Evolutionary conservation across 2,113 vertebrate genomes (phyloP).

Genomic region (Gila orcuttii): DNA sequence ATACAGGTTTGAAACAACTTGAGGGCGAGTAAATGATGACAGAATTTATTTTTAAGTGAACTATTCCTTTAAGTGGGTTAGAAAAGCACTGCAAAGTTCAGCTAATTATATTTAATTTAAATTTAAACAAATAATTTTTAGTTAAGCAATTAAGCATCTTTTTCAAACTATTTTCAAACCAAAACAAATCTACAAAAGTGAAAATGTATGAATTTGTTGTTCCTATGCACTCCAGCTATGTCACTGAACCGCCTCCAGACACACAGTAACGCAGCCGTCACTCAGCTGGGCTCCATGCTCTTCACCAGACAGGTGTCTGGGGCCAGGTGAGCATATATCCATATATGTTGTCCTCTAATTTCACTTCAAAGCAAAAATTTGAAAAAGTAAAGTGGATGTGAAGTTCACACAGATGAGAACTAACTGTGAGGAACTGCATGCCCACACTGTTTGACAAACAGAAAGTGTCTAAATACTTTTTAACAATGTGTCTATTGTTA

Average conservation of each 20-base stretch:
- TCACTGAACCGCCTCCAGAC: conserved; percentile 84
- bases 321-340: conserved; percentile 81
- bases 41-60: no score
- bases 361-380: not conserved
- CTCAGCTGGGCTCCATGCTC: conserved; percentile 96
- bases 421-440: not conserved
- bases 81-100: not conserved
- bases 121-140: not conserved
- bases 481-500: not conserved
- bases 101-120: not conserved
- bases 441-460: not conserved
- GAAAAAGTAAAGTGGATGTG: not conserved
- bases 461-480: not conserved
- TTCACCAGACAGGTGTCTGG: conserved; percentile 98
- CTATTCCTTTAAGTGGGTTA: not conserved
- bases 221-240: conserved; percentile 80
- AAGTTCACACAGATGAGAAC: not conserved
- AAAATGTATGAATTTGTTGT: not conserved
- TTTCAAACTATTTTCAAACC: no score
- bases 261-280: conserved; percentile 77
- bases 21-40: no score
- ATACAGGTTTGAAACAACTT: no score
- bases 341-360: not conserved
- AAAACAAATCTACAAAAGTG: not conserved
- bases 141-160: not conserved